Evolutionary conservation across 2,113 vertebrate genomes (phyloP).

Genomic region (Brevimyrus niger): DNA sequence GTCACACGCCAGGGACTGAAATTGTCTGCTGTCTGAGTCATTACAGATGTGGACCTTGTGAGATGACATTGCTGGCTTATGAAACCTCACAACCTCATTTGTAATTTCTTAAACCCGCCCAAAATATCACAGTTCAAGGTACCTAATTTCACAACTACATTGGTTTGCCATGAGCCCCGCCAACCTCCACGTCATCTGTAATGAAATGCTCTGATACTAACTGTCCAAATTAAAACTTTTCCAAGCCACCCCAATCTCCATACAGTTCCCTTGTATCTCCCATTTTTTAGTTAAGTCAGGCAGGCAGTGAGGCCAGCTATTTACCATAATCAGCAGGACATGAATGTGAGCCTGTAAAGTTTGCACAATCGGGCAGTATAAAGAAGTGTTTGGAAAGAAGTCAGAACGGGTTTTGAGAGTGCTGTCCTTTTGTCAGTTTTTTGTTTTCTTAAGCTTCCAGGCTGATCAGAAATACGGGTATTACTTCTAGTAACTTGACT

Average conservation of each 20-base stretch:
- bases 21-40: neutral
- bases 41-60: neutral
- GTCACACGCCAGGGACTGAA: neutral
- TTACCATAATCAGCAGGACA: slow-evolving; percentile 6
- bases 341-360: neutral
- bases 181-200: neutral
- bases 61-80: neutral
- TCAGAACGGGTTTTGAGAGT: neutral
- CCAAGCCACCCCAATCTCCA: neutral
- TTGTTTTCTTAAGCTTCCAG: neutral
- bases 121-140: neutral
- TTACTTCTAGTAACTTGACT: neutral
- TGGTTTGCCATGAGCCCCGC: neutral
- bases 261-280: neutral
- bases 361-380: neutral
- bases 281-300: neutral
- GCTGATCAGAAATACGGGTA: neutral
- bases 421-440: neutral
- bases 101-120: neutral
- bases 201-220: neutral
- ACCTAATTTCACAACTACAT: neutral
- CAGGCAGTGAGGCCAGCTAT: neutral
- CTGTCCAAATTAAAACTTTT: neutral
- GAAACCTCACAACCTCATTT: neutral
- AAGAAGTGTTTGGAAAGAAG: neutral